A percentile compares a stretch with the other conserved stretches of the same genome.
These are phyloP conservation scores for Diachrysia chrysitis DNA, from an alignment of 2,888 invertebrate species.

Conservation along the genomic window DNA sequence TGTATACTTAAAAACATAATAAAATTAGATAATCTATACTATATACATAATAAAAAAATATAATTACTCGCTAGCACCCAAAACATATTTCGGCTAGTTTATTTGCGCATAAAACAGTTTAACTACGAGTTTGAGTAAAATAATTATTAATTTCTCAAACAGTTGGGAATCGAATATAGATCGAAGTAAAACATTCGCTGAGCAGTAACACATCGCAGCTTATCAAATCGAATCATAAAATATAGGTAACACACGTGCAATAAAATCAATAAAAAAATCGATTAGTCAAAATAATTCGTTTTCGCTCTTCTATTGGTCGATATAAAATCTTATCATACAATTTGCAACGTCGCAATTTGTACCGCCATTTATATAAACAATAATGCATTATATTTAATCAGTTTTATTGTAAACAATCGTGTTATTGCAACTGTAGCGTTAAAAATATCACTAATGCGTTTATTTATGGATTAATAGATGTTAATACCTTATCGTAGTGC, in stretches of 20 bases:
- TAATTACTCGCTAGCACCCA: background rate
- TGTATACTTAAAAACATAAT: conserved; percentile 54
- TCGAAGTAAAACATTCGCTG: conserved; percentile 18
- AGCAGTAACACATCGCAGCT: conserved; percentile 33
- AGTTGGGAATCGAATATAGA: conserved; percentile 21
- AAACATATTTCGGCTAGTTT: conserved; percentile 11
- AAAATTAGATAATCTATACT: conserved; percentile 50
- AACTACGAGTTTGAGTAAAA: background rate
- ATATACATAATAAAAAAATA: conserved; percentile 20
- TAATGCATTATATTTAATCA: conserved; percentile 55
- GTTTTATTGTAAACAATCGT: conserved; percentile 48
- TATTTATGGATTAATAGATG: conserved; percentile 32
- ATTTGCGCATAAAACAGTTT: conserved; percentile 7
- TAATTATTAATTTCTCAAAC: background rate
- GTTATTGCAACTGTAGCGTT: conserved; percentile 47
- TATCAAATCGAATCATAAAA: conserved; percentile 57
- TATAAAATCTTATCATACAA: conserved; percentile 50
- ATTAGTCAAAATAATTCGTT: conserved; percentile 55
- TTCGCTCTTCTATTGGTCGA: conserved; percentile 40
- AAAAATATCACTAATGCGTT: conserved; percentile 32
- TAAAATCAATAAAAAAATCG: conserved; percentile 56
- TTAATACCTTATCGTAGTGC: conserved; percentile 13
- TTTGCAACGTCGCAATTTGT: conserved; percentile 51
- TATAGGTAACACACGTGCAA: conserved; percentile 50
- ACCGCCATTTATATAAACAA: conserved; percentile 52